phyloP scores from a whole-genome alignment of 2,888 invertebrate species.

The Eupsilia transversa region DNA sequence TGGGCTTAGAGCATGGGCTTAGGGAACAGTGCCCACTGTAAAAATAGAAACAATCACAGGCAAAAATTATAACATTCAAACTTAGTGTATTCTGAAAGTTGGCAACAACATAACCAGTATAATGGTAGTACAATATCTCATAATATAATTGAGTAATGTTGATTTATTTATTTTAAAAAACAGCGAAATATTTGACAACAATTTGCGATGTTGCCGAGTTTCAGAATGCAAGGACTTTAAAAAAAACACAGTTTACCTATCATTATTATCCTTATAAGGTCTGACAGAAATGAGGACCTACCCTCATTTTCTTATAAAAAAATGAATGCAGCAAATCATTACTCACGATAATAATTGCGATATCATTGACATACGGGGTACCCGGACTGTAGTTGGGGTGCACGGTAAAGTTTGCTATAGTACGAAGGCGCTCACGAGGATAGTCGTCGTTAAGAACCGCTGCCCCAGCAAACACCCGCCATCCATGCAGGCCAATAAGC shows the following conservation, averaged over 20 bases:
- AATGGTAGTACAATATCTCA: too few relatives aligned
- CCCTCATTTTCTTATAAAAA: neutral
- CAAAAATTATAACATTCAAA: too few relatives aligned
- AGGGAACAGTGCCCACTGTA: neutral
- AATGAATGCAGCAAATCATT: neutral
- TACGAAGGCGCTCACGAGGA: conserved; percentile 56
- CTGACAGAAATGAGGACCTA: neutral
- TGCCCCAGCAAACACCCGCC: conserved; percentile 70
- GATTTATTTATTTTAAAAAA: too few relatives aligned
- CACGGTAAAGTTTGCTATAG: conserved; percentile 62
- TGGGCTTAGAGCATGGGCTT: too few relatives aligned
- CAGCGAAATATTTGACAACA: too few relatives aligned
- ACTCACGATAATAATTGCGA: conserved; percentile 74
- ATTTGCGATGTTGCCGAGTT: neutral
- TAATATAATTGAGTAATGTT: too few relatives aligned
- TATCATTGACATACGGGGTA: conserved; percentile 65
- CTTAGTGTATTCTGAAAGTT: too few relatives aligned
- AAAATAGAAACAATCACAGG: neutral
- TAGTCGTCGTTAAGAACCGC: conserved; percentile 56
- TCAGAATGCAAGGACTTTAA: neutral
- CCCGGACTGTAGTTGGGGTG: conserved; percentile 62
- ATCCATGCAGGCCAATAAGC: conserved; percentile 39
- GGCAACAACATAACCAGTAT: too few relatives aligned
- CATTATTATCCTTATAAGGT: neutral
- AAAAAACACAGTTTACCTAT: neutral